Evolutionary conservation across 2,113 vertebrate genomes (phyloP).

Genomic region (Pygoscelis antarcticus): DNA sequence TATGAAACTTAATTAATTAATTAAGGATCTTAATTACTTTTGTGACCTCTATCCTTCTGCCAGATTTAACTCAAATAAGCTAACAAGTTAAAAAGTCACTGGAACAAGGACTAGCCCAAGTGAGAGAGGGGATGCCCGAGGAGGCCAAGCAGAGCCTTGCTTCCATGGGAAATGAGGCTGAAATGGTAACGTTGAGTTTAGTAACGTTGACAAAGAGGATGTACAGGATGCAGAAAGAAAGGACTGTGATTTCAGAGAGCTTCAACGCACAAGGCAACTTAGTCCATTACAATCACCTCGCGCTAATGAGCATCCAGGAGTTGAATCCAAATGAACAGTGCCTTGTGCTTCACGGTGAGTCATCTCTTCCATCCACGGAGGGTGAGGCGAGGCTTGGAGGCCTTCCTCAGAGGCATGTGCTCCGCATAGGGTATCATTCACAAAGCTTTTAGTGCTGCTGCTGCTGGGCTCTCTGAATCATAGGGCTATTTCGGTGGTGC

Average conservation of each 20-base stretch:
- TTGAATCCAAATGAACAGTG: not conserved
- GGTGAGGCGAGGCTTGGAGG: not conserved
- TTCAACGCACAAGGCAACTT: not conserved
- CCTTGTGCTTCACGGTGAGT: not conserved
- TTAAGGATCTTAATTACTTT: constrained; percentile 48
- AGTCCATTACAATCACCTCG: not conserved
- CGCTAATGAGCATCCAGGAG: not conserved
- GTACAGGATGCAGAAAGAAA: not conserved
- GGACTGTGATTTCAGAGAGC: not conserved
- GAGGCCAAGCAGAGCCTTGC: not conserved
- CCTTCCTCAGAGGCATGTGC: not conserved
- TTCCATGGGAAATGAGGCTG: not conserved
- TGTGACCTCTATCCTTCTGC: constrained; percentile 9
- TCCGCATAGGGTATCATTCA: not conserved
- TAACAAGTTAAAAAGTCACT: not conserved
- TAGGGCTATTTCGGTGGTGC: constrained; percentile 26
- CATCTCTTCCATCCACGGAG: constrained; percentile 17
- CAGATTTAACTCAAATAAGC: not conserved
- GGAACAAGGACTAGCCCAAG: not conserved
- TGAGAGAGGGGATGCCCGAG: not conserved
- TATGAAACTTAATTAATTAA: constrained; percentile 26
- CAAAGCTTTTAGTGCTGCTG: constrained; percentile 22
- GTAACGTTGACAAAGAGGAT: not conserved
- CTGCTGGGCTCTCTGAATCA: constrained; percentile 52
- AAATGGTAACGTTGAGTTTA: not conserved